Evolutionary conservation across 1,140 invertebrate genomes (phyloP), one percentile per base, ranked within the genome.

Genomic region (Drosophila lowei): DNA sequence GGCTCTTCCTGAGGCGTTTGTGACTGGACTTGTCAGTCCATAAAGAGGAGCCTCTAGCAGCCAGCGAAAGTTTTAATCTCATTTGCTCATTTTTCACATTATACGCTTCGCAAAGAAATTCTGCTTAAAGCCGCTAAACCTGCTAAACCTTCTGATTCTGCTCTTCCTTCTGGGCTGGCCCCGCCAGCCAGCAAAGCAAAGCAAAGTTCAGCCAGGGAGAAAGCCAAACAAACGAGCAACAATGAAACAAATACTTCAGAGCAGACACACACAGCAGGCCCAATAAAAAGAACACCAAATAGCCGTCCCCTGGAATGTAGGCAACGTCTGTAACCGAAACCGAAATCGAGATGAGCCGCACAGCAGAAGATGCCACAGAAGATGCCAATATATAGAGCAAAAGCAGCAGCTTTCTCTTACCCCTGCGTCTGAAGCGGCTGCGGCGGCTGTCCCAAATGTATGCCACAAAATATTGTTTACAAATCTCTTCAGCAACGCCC

Each of bases 401-500:
- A 11, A 11, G 23, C 23, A 34, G 34, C 9, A 38, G 11, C 9
- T 38, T 9, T 11, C 28, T 28, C 6, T 9, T 11, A 3, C 30
- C 30, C 9, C 30, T 34, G 30, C 8, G 8, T 9, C 30, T 38
- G 4, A 4, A 25, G 23, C 23, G 4, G 23, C 23, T 13, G 21
- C 60, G 42, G 54, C 59, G 55, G 68, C 57, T 78, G 68, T 56
- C 71, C 72, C 57, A 86, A 89, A 89, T 85, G 67, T 85, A 77
- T 79, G 74, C 74, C 80, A 88, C 71, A 89, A 75, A 81, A 86
- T 85, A 74, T 89, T 89, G 86, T 89, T 89, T 89, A 89, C 86
- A 89, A 89, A 89, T 90, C 86, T 89, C 85, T 90, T 80, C 60
- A 81, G 77, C 57, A 67, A 85, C 80, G 77, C 80, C 86, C 80